These are phyloP conservation scores for Dione juno DNA, from an alignment of 2,888 invertebrate species.

Conservation along the genomic window DNA sequence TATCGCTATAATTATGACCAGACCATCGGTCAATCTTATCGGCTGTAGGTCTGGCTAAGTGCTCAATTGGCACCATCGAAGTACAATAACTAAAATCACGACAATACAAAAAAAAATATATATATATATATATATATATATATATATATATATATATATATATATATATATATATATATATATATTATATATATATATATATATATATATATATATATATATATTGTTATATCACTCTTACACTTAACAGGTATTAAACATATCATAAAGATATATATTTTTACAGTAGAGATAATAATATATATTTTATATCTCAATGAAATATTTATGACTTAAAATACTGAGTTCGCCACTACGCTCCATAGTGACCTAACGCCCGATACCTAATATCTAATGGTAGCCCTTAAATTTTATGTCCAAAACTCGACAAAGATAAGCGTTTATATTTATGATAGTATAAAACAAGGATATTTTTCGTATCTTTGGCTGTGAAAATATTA, in stretches of 20 bases:
- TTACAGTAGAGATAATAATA: constrained; percentile 8
- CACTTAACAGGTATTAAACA: not conserved
- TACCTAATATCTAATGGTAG: constrained; percentile 45
- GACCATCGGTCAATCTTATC: too few relatives aligned
- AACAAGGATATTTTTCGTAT: constrained; percentile 33
- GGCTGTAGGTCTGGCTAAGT: too few relatives aligned
- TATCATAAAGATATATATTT: not conserved
- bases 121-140: too few relatives aligned
- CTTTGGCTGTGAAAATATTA: constrained; percentile 18
- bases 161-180: too few relatives aligned
- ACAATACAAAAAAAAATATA: too few relatives aligned
- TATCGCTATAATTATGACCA: too few relatives aligned
- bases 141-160: too few relatives aligned
- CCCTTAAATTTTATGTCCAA: constrained; percentile 48
- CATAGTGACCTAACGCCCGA: constrained; percentile 41
- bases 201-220: too few relatives aligned
- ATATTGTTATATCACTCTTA: too few relatives aligned
- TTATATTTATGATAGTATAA: constrained; percentile 46
- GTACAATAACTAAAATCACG: too few relatives aligned
- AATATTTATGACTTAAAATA: constrained; percentile 40
- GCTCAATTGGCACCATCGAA: too few relatives aligned
- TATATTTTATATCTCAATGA: constrained; percentile 37
- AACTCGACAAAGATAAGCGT: constrained; percentile 47
- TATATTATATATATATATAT: too few relatives aligned
- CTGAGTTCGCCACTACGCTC: constrained; percentile 36